Conservation (phyloP, 2,888 invertebrate genomes). For the Caenorhabditis panamensis region DNA sequence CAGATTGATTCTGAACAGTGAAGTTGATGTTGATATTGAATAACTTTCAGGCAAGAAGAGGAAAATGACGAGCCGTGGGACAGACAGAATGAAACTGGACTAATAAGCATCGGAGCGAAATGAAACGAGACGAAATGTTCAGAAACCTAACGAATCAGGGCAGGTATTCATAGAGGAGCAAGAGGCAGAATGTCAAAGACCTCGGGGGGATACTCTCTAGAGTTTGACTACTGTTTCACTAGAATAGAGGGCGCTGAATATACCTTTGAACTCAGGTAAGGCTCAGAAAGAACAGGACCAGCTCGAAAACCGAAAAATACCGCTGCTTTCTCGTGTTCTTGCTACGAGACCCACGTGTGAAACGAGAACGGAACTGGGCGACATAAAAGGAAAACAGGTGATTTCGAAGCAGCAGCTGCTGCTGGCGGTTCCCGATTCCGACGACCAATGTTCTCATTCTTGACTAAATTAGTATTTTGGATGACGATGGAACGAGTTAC, state of each 20-base stretch:
- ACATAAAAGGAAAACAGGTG: not conserved
- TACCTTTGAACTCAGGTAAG: too few relatives aligned
- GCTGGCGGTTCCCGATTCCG: not conserved
- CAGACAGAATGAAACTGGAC: too few relatives aligned
- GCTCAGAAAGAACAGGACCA: too few relatives aligned
- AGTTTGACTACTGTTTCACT: too few relatives aligned
- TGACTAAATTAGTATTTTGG: conserved; percentile 1
- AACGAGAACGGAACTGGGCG: not conserved
- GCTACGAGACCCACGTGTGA: not conserved
- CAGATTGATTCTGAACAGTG: too few relatives aligned
- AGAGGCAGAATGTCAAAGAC: not conserved
- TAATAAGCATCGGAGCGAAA: not conserved
- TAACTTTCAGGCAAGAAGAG: too few relatives aligned
- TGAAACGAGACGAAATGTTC: conserved; percentile 2
- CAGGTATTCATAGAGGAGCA: not conserved
- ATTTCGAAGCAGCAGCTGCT: not conserved
- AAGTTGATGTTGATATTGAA: too few relatives aligned
- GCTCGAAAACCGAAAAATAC: too few relatives aligned
- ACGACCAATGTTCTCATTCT: not conserved
- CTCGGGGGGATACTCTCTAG: too few relatives aligned
- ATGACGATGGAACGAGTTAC: conserved; percentile 1
- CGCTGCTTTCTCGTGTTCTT: too few relatives aligned
- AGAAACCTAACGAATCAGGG: conserved; percentile 12
- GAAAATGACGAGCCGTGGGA: too few relatives aligned
- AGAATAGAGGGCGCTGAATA: too few relatives aligned